Evolutionary conservation across 2,888 invertebrate genomes (phyloP), one percentile per base, ranked within the genome.

Genomic region (Hirtodrosophila trivittata): DNA sequence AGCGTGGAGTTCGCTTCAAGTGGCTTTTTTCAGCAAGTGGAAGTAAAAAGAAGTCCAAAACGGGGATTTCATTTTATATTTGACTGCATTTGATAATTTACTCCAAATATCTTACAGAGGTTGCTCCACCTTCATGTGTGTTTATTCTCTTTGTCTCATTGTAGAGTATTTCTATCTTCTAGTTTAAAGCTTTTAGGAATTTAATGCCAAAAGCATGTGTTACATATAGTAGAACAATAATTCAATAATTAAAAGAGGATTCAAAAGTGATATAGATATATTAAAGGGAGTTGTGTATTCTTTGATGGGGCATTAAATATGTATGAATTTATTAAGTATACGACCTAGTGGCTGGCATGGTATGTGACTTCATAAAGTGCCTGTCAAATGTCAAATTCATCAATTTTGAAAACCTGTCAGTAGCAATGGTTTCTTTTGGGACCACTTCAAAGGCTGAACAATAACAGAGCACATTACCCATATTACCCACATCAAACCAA

Each of bases 401-500:
- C 76, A 75, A 56, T 71, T 66, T 54, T 13, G 6, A 7, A 43
- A 35, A 30, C 6, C 30, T 45, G 28, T 33, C 63, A 54, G 54
- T 43, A 21, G 16, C 25, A 13, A 33, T 42, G 35, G 30, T 42
- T 51, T 21, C 42, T 47, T 54, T 38, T 45, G 52, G 57, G 47
- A 71, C 30, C 71, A 65, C 58, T 75, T 71, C 72, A 75, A 71
- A 75, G 66, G 51, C 50, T 13, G 47, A 39, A 65, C 56, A 70
- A 70, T 50, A 70, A 47, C 42, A 9, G 52, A 51, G 55, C 50
- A 39, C 41, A 65, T 70, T 65, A 46, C 87, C 77, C 81, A 72
- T 81, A 84, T 86, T 65, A 46, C 87, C 77, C 81, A 72, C 85
- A 86, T 86, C 87, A 84, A 67, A 60, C 46, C 42, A 59, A 71